Base-by-base conservation (phyloP, 92 coral and sea anemone genomes). In the Porites cylindrica region DNA sequence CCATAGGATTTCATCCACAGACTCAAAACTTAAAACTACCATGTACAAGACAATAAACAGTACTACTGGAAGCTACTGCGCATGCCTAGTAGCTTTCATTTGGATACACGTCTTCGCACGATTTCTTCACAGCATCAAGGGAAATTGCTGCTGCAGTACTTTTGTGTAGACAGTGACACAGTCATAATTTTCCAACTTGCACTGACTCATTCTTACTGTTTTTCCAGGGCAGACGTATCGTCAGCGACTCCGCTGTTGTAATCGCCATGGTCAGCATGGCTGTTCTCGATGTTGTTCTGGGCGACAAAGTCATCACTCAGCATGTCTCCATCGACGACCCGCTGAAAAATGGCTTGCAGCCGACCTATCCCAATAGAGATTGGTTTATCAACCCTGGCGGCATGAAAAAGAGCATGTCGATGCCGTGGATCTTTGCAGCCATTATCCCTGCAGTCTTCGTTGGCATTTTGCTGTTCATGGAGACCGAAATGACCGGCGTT, bases 361-460 rank as follows among this genome's bases (percentile, higher is more conserved):
- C 98, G 13, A 95, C 99, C 1, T 86, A 92, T 26, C 73, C 86
- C 0, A 81, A 90, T 16, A 90, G 99, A 65, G 98, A 94, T 1
- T 97, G 99, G 99, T 79, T 97, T 52, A 90, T 97, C 62, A 87
- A 92, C 72, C 99, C 99, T 26, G 93, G 91, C 6, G 97, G 97
- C 12, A 76, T 95, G 76, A 67, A 88, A 60, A 64, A 80, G 7
- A 83, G 77, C 7, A 92, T 97, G 85, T 81, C 84, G 9, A 93
- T 92, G 76, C 94, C 90, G 6, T 93, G 98, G 96, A 94, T 95
- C 62, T 97, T 97, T 62, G 99, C 99, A 7, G 99, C 99, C 53
- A 90, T 93, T 21, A 89, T 96, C 61, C 99, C 99, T 26, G 99
- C 99, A 26, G 58, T 94, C 72, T 97, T 97, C 82, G 98, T 97